Evolutionary conservation across 1,140 invertebrate species (phyloP).

Genomic region (Grapholita molesta): DNA sequence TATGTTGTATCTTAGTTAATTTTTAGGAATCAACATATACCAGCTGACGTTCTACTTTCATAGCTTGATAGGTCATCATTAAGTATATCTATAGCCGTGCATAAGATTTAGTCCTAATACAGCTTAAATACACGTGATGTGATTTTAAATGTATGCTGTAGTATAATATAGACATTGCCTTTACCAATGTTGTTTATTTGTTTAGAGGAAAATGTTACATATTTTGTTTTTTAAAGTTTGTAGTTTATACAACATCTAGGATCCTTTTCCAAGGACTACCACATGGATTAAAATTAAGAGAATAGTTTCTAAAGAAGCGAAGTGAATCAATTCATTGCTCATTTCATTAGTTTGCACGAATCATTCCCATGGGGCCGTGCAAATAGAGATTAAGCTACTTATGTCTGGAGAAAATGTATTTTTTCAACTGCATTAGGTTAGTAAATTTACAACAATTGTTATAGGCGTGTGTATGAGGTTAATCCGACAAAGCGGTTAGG

Average conservation of each 20-base stretch:
- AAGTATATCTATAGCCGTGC: neutral
- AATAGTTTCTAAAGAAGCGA: neutral
- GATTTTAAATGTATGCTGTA: constrained; percentile 12
- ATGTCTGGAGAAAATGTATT: neutral
- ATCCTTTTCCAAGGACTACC: neutral
- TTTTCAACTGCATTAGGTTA: neutral
- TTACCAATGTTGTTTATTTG: constrained; percentile 3
- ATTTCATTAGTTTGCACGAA: constrained; percentile 77
- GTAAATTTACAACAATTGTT: neutral
- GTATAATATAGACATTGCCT: constrained; percentile 7
- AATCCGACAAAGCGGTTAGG: neutral
- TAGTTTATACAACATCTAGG: constrained; percentile 10
- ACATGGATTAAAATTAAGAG: neutral
- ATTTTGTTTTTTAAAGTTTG: constrained; percentile 6
- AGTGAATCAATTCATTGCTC: constrained; percentile 33
- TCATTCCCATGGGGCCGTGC: constrained; percentile 68
- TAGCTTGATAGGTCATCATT: neutral
- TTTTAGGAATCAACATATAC: too few relatives aligned
- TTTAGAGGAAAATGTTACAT: constrained; percentile 2
- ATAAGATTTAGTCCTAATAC: neutral
- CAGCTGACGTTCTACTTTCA: too few relatives aligned
- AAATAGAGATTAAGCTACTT: constrained; percentile 29
- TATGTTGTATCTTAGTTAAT: neutral
- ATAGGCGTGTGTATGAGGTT: neutral
- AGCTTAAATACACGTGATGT: constrained; percentile 5